Base-by-base conservation (phyloP, 2,797 vertebrate species). In the Acanthopagrus latus region DNA sequence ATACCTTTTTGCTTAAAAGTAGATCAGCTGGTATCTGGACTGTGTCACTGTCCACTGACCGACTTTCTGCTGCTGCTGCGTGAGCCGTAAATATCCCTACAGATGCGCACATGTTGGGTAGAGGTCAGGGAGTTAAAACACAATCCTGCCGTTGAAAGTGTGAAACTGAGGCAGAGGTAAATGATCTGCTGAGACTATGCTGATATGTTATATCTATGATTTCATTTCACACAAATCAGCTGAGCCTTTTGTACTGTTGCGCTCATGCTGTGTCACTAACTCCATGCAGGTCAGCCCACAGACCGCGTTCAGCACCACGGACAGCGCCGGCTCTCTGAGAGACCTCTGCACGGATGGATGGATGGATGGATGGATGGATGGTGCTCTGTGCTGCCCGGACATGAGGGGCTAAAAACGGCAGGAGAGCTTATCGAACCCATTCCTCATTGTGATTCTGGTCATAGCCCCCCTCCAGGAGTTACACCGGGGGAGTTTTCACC, bases 291-390 rank as follows among this genome's bases (percentile, higher is more conserved):
- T 75, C 72, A 70, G n/a, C 27, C 17, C 38, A 3, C 29, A 17
- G 50, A 27, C 4, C 51, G 1, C 1, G 38, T 86, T 86, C 91
- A 93, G 93, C 64, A 93, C 93, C 91, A 6, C 7, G 89, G 93
- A 93, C 76, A 93, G 92, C 81, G 43, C n/a, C 76, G 16, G 38
- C 17, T 21, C 41, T 64, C 25, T 51, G 2, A 51, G 23, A 38
- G 6, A 21, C 21, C 23, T 47, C 51, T 33, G 33, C 33, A 33
- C 8, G 33, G 33, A 33, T 33, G 33, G 33, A 33, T 33, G 33
- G 33, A 33, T 33, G 33, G 33, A 33, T 33, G 33, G 33, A 33
- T 33, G 33, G 33, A 33, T 33, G 33, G 33, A 33, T 33, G 33
- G 33, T 33, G 33, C 33, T 33, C 55, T n/a, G 46, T 29, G 17